These are phyloP conservation scores for Drosophila lacertosa DNA, from an alignment of 1,140 invertebrate genomes.

Conservation along the genomic window DNA sequence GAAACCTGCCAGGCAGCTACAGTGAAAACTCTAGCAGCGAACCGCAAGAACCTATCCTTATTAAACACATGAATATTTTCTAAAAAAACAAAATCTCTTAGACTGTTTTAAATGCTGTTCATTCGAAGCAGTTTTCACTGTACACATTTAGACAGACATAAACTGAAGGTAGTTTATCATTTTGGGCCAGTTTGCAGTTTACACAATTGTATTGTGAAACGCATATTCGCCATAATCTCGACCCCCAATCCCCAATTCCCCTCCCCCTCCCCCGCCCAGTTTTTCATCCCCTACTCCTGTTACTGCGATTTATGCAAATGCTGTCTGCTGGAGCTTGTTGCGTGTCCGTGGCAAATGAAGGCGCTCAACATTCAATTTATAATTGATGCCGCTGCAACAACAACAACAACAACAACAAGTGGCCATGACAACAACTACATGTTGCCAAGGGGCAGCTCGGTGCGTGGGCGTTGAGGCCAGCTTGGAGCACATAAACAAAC, in stretches of 20 bases:
- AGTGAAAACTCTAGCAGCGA: neutral
- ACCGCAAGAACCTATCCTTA: no score
- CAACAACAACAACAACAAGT: constrained; percentile 60
- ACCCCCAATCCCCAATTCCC: neutral
- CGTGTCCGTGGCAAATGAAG: constrained; percentile 54
- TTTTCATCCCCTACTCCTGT: neutral
- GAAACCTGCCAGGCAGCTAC: constrained; percentile 5
- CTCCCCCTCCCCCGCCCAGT: neutral
- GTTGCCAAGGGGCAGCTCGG: constrained; percentile 55
- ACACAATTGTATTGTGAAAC: no score
- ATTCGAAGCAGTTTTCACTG: no score
- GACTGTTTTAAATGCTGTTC: no score
- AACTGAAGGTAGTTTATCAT: no score
- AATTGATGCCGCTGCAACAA: constrained; percentile 64
- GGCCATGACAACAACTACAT: constrained; percentile 64
- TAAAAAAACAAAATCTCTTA: no score
- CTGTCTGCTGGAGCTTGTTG: constrained; percentile 32
- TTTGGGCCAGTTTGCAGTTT: no score
- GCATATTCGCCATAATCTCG: no score
- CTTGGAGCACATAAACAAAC: constrained; percentile 62
- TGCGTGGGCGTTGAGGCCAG: constrained; percentile 8
- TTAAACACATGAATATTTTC: no score
- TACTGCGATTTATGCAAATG: constrained; percentile 28
- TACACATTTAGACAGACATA: no score
- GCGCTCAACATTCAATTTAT: constrained; percentile 58